Conservation (phyloP, 2,113 vertebrate species). For the Capreolus pygargus region DNA sequence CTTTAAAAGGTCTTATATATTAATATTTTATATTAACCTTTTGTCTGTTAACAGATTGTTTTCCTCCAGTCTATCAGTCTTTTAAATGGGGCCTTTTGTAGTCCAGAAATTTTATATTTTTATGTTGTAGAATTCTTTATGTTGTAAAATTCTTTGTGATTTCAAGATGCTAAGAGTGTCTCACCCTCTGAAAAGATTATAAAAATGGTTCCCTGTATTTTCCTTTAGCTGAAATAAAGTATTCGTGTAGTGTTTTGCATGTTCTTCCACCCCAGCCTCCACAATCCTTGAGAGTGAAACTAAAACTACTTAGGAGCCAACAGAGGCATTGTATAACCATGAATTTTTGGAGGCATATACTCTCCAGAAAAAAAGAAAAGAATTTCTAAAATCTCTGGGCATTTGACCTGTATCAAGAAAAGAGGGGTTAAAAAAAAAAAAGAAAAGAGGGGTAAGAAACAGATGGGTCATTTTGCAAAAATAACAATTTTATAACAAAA, state of each 20-base stretch:
- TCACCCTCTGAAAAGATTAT: background rate
- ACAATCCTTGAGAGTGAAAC: background rate
- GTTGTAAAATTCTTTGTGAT: constrained; percentile 2
- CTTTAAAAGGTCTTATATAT: background rate
- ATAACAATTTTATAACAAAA: constrained; percentile 14
- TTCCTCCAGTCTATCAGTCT: background rate
- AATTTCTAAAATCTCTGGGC: background rate
- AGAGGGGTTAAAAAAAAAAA: background rate
- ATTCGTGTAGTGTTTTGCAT: background rate
- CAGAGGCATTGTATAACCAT: background rate
- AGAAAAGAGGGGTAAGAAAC: background rate
- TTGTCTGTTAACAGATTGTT: constrained; percentile 1
- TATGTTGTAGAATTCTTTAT: constrained; percentile 2
- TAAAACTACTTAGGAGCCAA: background rate
- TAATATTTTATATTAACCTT: constrained; percentile 25
- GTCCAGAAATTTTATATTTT: constrained; percentile 43
- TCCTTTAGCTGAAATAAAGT: constrained; percentile 31
- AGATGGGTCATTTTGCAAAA: background rate
- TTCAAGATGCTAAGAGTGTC: constrained; percentile 30
- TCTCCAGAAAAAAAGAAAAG: constrained; percentile 1
- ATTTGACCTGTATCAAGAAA: background rate
- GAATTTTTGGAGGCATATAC: background rate
- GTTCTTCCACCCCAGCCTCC: background rate
- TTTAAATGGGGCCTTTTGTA: background rate
- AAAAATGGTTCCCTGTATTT: constrained; percentile 1